Evolutionary conservation across 2,797 vertebrate genomes (phyloP), one percentile per base, ranked within the genome.

Genomic region (Danio kyathit): DNA sequence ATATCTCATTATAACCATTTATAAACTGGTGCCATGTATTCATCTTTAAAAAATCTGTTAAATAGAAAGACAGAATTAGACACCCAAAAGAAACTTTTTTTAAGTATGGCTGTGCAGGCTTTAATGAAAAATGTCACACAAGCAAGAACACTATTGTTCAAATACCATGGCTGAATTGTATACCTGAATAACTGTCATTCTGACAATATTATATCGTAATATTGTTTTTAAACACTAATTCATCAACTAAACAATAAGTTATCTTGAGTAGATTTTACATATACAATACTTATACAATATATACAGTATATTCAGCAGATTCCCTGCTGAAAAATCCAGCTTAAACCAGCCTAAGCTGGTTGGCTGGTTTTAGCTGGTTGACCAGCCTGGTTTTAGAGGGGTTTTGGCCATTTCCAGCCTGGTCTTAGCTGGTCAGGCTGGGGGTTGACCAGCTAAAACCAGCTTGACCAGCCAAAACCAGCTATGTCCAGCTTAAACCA

Each of bases 1-100:
- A 66, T 29, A 40, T 41, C 16, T 41, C 10, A 1, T 12, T 67
- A 41, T 17, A 54, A 17, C 75, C 75, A 57, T 46, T 67, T 77
- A 48, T n/a, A 44, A 16, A 29, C 10, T 11, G 6, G 49, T 46
- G 14, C 11, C 17, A 17, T 56, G 6, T 44, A 2, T 52, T 5
- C 2, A 46, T 46, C 1, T 12, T 0, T 54, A 44, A 9, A 14
- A 21, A 44, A n/a, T 48, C 46, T 75, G 17, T 6, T 19, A 38
- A 40, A 63, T 49, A n/a, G 9, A 41, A 7, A 6, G 51, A 2
- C 21, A 51, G 19, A 49, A 40, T 49, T 13, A 40, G 10, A 40
- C 10, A 49, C 14, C 6, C 14, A 48, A 0, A 38, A 29, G 29
- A 10, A n/a, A 74, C n/a, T 43, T 71, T 5, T n/a, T 11, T 40